Conservation (phyloP, 2,113 vertebrate genomes). For the Coreoperca whiteheadi region DNA sequence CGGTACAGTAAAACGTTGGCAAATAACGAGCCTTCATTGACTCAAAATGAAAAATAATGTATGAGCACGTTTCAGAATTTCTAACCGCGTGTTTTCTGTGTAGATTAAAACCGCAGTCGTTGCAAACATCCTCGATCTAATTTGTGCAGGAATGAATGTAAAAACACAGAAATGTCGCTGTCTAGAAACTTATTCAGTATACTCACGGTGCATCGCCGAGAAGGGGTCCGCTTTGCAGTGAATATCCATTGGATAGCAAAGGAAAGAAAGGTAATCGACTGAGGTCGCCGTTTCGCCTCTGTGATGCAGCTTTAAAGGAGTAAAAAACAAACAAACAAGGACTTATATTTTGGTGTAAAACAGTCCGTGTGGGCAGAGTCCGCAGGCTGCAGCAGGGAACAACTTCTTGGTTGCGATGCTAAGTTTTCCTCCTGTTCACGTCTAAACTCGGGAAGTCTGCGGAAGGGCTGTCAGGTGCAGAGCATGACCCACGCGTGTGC, state of each 20-base stretch:
- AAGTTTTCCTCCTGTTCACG: slow-evolving; percentile 77
- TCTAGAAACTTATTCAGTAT: slow-evolving; percentile 77
- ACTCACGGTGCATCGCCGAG: slow-evolving; percentile 99
- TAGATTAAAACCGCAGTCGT: not conserved
- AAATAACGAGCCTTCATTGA: not conserved
- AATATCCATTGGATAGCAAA: slow-evolving; percentile 99
- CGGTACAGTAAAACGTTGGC: not conserved
- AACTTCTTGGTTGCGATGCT: slow-evolving; percentile 73
- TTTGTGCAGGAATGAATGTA: not conserved
- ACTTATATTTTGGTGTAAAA: slow-evolving; percentile 52
- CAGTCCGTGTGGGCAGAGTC: slow-evolving; percentile 75
- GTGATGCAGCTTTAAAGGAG: slow-evolving; percentile 93
- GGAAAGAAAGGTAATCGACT: slow-evolving; percentile 98
- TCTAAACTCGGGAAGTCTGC: slow-evolving; percentile 55
- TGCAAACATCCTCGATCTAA: not conserved
- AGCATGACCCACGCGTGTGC: slow-evolving; percentile 83
- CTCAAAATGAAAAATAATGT: not conserved
- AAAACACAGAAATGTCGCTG: not conserved
- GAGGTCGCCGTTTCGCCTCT: slow-evolving; percentile 99
- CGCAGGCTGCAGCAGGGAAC: slow-evolving; percentile 55
- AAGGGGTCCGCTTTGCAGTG: slow-evolving; percentile 99
- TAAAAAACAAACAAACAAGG: slow-evolving; percentile 61
- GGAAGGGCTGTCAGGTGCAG: slow-evolving; percentile 82
- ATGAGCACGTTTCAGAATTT: not conserved
- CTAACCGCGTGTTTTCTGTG: not conserved